phyloP scores from a whole-genome alignment of 2,888 invertebrate genomes.

The Himalopsyche anomala region DNA sequence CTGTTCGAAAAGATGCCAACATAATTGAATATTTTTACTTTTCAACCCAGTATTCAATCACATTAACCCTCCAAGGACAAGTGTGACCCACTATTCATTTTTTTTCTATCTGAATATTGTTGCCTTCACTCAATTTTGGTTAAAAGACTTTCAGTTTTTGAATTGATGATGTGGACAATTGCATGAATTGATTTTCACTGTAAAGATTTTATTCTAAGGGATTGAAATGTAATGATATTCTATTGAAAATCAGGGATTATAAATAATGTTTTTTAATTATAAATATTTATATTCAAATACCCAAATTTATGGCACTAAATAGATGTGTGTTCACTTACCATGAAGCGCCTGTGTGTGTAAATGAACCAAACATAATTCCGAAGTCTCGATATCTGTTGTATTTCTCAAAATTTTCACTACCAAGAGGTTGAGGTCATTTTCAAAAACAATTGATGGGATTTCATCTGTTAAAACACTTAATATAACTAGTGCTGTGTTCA shows the following conservation, averaged over 20 bases:
- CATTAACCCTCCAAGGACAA: too few relatives aligned
- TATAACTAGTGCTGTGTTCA: conserved; percentile 77
- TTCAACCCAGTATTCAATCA: too few relatives aligned
- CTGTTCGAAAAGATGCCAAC: not conserved
- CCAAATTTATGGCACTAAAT: conserved; percentile 51
- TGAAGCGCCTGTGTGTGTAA: conserved; percentile 86
- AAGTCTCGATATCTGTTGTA: conserved; percentile 83
- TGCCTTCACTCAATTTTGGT: too few relatives aligned
- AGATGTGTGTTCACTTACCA: conserved; percentile 73
- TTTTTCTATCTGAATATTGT: too few relatives aligned
- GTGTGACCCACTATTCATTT: too few relatives aligned
- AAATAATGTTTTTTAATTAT: not conserved
- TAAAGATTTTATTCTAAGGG: too few relatives aligned
- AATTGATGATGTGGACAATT: too few relatives aligned
- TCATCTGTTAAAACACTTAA: conserved; percentile 81
- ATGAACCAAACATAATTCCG: conserved; percentile 86
- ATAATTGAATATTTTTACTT: too few relatives aligned
- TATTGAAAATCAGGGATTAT: too few relatives aligned
- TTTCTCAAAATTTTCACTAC: conserved; percentile 81
- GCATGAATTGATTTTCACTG: too few relatives aligned
- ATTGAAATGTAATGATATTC: too few relatives aligned
- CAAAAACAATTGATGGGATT: conserved; percentile 78
- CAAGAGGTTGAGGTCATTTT: conserved; percentile 76
- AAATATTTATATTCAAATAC: conserved; percentile 4
- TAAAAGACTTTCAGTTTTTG: not conserved